Conservation (phyloP, 2,113 vertebrate genomes). For the Brachypteracias leptosomus region DNA sequence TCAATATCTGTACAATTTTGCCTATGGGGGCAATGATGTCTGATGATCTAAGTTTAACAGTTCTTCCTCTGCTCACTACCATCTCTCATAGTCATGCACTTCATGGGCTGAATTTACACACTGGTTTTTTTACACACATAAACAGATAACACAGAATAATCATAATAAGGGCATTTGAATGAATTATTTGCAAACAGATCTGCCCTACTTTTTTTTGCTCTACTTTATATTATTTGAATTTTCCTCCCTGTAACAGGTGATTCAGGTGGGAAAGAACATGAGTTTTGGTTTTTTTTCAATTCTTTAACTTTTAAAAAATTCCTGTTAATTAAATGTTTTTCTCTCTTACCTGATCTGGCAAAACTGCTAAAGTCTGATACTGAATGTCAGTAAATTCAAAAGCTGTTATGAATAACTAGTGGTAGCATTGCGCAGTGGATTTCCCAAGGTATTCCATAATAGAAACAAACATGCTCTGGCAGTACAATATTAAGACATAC, state of each 20-base stretch:
- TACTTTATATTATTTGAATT: not conserved
- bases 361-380: not conserved
- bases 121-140: not conserved
- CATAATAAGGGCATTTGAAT: not conserved
- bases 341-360: not conserved
- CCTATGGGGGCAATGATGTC: not conserved
- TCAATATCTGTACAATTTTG: not conserved
- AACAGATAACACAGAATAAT: not conserved
- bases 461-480: slow-evolving; percentile 44
- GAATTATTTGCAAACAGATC: not conserved
- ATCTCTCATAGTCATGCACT: not conserved
- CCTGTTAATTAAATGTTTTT: not conserved
- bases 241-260: not conserved
- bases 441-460: slow-evolving; percentile 33
- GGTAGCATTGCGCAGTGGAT: not conserved
- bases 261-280: not conserved
- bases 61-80: not conserved
- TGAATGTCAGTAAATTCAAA: not conserved
- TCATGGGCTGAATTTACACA: not conserved
- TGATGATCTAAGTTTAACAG: not conserved
- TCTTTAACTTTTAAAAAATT: not conserved
- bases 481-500: slow-evolving; percentile 37
- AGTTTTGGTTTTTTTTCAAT: not conserved
- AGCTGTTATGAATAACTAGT: not conserved
- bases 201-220: not conserved